A percentile compares a stretch with the other conserved stretches of the same genome.
Evolutionary conservation across 92 coral and sea anemone species (phyloP).

Genomic region (Phymanthus crucifer): DNA sequence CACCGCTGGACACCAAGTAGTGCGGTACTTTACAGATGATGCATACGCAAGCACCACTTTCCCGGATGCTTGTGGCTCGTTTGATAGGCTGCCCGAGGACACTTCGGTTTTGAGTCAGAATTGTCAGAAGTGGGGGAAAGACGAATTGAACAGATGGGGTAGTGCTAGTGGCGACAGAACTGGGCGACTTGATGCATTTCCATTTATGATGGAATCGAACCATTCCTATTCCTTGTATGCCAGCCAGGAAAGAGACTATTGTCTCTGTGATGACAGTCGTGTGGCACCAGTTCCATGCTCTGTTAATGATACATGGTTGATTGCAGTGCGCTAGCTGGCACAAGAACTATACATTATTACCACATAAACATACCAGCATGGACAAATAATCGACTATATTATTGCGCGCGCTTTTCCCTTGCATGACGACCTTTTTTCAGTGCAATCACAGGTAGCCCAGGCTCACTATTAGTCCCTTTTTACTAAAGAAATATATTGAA

Average conservation of each 20-base stretch:
- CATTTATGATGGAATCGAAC: neutral
- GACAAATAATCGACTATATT: too few relatives aligned
- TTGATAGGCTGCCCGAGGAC: conserved; percentile 15
- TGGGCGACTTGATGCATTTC: neutral
- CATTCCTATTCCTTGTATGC: neutral
- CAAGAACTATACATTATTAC: too few relatives aligned
- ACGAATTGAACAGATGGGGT: neutral
- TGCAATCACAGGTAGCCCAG: too few relatives aligned
- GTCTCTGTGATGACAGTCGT: neutral
- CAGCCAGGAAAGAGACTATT: too few relatives aligned
- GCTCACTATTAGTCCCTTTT: too few relatives aligned
- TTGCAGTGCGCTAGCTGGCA: neutral
- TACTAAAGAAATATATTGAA: too few relatives aligned
- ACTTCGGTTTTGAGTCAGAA: neutral
- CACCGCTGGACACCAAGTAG: neutral
- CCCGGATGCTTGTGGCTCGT: conserved; percentile 15
- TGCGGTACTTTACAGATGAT: conserved; percentile 3
- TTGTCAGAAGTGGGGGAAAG: neutral
- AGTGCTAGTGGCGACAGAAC: neutral
- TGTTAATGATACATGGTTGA: neutral
- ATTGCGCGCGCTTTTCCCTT: too few relatives aligned
- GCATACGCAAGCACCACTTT: conserved; percentile 1
- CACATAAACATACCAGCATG: too few relatives aligned
- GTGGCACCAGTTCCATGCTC: neutral
- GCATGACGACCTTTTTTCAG: too few relatives aligned